Conservation (phyloP, 2,113 vertebrate genomes). For the Pelmatolapia mariae region DNA sequence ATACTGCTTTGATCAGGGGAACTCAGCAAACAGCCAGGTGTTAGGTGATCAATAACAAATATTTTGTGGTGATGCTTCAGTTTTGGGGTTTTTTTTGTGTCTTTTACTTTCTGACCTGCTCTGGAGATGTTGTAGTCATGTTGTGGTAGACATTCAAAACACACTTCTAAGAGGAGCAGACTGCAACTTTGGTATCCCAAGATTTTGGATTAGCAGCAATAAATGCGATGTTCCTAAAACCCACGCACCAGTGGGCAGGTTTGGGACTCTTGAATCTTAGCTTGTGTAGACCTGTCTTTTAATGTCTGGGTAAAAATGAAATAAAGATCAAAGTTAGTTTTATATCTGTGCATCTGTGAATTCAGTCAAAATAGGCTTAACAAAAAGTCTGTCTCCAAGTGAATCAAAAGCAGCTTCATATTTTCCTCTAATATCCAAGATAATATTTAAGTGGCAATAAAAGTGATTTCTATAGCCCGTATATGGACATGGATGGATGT, state of each 20-base stretch:
- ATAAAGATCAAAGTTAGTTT: background rate
- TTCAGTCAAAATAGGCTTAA: background rate
- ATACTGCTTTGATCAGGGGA: background rate
- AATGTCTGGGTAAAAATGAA: background rate
- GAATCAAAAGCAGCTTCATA: background rate
- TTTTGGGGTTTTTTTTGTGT: rapidly evolving
- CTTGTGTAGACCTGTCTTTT: background rate
- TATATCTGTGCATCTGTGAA: background rate
- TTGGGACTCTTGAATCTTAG: background rate
- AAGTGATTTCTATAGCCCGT: rapidly evolving
- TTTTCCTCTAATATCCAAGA: rapidly evolving
- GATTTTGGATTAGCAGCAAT: rapidly evolving
- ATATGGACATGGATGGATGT: background rate
- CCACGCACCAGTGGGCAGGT: background rate
- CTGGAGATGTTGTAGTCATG: background rate
- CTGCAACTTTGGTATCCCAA: background rate
- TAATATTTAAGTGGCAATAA: background rate
- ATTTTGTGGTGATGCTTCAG: background rate
- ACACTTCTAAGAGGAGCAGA: background rate
- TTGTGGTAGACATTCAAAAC: background rate
- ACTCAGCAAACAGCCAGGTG: background rate
- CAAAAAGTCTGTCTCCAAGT: background rate
- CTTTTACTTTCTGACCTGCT: background rate
- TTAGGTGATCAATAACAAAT: background rate
- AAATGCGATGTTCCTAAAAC: background rate